Evolutionary conservation across 1,140 invertebrate genomes (phyloP), one percentile per base, ranked within the genome.

Genomic region (Cyclina sinensis): DNA sequence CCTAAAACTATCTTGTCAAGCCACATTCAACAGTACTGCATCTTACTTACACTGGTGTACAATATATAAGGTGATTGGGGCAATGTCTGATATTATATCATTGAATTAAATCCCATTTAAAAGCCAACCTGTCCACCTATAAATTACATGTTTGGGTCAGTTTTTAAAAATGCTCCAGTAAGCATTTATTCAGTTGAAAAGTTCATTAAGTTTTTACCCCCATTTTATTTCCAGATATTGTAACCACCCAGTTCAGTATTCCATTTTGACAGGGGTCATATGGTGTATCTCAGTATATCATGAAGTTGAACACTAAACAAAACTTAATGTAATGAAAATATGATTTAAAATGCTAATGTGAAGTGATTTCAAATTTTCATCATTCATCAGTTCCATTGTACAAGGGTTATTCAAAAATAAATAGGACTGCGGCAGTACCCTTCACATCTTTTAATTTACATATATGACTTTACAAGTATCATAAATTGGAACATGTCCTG

Each of bases 81-180:
- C n/a, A n/a, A n/a, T n/a, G n/a, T n/a, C n/a, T n/a, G n/a, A n/a
- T n/a, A n/a, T n/a, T n/a, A n/a, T n/a, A 65, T 65, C 30, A 65
- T n/a, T 70, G 30, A 70, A 70, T 70, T 37, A 70, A 70, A 70
- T 70, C 24, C 32, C 65, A 70, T 70, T 70, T 37, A 70, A 70
- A 35, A 14, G 9, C 65, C 14, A 70, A 70, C 35, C 12, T 37
- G 32, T 35, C 32, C 14, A 70, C 30, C 65, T 18, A 35, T 37
- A 37, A 70, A 70, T 70, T 70, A 70, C 32, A 37, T 39, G 12
- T 70, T 16, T 70, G 14, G 35, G 35, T 70, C 35, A 35, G 32
- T 37, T 70, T 70, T 70, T 11, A 70, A 70, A 39, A 37, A 37
- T 70, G 65, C 65, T 27, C n/a, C 32, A 39, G 16, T 70, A 70